Evolutionary conservation across 2,888 invertebrate genomes (phyloP).

Genomic region (Phrixothrix hirtus): DNA sequence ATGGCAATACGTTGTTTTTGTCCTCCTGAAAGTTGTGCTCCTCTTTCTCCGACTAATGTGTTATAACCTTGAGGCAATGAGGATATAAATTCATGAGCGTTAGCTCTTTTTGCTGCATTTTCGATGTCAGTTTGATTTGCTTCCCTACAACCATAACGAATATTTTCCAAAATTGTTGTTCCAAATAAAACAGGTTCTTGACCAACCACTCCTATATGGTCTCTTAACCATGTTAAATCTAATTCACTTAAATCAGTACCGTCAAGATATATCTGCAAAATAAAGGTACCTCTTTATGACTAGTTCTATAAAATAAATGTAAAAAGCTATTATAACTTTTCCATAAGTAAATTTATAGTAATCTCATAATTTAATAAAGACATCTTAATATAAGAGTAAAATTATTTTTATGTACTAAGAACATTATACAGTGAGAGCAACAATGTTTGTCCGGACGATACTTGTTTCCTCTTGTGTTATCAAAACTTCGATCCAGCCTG

Average conservation of each 20-base stretch:
- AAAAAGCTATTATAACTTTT: too few species aligned
- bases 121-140: constrained; percentile 71
- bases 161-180: constrained; percentile 83
- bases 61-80: constrained; percentile 78
- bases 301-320: too few species aligned
- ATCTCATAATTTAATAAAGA: too few species aligned
- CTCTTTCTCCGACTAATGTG: constrained; percentile 83
- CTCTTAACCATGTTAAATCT: constrained; percentile 79
- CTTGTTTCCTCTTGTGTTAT: too few species aligned
- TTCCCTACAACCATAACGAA: constrained; percentile 70
- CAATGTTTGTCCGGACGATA: too few species aligned
- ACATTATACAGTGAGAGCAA: too few species aligned
- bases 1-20: constrained; percentile 92
- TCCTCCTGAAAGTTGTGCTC: constrained; percentile 83
- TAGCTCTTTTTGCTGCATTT: constrained; percentile 71
- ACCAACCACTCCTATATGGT: constrained; percentile 84
- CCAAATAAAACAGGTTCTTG: constrained; percentile 91
- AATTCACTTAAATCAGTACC: constrained; percentile 69
- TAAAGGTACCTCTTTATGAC: too few species aligned
- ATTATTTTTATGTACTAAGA: too few species aligned
- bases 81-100: constrained; percentile 77
- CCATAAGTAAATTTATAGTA: too few species aligned
- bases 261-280: constrained; percentile 64
- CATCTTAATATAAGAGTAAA: too few species aligned
- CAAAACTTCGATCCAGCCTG: too few species aligned